phyloP scores from a whole-genome alignment of 2,888 invertebrate genomes.

The Steinernema carpocapsae region DNA sequence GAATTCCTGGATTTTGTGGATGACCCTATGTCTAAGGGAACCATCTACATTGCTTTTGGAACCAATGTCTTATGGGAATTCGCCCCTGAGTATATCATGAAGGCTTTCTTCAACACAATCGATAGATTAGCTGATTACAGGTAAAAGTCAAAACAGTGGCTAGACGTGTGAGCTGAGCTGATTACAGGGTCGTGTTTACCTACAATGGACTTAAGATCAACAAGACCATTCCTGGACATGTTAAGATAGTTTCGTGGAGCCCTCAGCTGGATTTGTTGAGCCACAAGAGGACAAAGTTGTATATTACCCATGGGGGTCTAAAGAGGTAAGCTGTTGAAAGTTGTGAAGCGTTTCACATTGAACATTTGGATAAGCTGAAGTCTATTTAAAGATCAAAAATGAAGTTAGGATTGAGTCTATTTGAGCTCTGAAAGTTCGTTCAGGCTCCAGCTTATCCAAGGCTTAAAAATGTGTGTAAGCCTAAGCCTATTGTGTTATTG shows the following conservation, averaged over 20 bases:
- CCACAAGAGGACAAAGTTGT: constrained; percentile 36
- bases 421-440: no score
- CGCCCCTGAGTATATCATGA: neutral
- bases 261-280: constrained; percentile 40
- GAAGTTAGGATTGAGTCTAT: no score
- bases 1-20: constrained; percentile 9
- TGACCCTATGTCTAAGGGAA: constrained; percentile 3
- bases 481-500: no score
- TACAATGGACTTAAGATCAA: constrained; percentile 2
- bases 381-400: no score
- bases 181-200: constrained; percentile 6
- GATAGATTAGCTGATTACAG: constrained; percentile 2
- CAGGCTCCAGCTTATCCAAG: no score
- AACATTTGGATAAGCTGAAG: no score
- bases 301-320: constrained; percentile 42
- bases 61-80: constrained; percentile 13
- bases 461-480: no score
- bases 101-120: constrained; percentile 1
- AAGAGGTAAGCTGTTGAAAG: constrained; percentile 33
- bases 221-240: constrained; percentile 15
- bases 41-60: neutral
- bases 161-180: neutral
- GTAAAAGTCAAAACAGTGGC: neutral
- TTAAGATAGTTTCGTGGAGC: constrained; percentile 37
- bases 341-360: no score